phyloP scores from a whole-genome alignment of 30 jellyfish, hydroid and myxozoan species.

The Morbakka virulenta region DNA sequence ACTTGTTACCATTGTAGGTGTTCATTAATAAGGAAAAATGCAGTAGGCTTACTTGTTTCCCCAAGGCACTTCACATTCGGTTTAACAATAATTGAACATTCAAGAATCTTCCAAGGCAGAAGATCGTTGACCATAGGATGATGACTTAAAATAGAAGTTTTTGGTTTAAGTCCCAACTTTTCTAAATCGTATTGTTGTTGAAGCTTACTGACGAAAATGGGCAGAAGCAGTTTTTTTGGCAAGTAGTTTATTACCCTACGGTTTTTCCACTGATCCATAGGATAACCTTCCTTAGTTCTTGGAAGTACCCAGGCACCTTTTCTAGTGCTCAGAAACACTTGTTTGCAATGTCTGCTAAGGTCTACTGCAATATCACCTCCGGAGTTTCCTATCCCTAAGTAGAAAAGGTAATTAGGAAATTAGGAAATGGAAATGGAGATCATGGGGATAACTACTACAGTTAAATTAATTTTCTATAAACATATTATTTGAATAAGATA shows the following conservation, averaged over 20 bases:
- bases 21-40: no score
- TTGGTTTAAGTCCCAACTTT: slow-evolving; percentile 66
- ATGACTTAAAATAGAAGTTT: slow-evolving; percentile 48
- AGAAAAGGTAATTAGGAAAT: no score
- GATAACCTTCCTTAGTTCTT: slow-evolving; percentile 53
- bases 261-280: slow-evolving; percentile 57
- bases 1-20: no score
- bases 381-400: slow-evolving; percentile 85
- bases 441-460: no score
- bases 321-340: slow-evolving; percentile 81
- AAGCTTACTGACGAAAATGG: background rate
- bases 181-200: slow-evolving; percentile 49
- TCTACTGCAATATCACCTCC: slow-evolving; percentile 87
- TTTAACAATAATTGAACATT: slow-evolving; percentile 52
- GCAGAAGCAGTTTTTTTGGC: no score
- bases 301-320: slow-evolving; percentile 85
- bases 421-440: no score
- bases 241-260: slow-evolving; percentile 32
- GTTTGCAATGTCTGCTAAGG: slow-evolving; percentile 74
- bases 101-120: slow-evolving; percentile 61
- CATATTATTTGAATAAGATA: no score
- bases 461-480: no score
- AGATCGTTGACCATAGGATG: slow-evolving; percentile 92
- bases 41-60: slow-evolving; percentile 59
- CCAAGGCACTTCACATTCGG: slow-evolving; percentile 61